Base-by-base conservation (phyloP, 2,888 invertebrate species). In the Ashinkailepas kermadecensis region DNA sequence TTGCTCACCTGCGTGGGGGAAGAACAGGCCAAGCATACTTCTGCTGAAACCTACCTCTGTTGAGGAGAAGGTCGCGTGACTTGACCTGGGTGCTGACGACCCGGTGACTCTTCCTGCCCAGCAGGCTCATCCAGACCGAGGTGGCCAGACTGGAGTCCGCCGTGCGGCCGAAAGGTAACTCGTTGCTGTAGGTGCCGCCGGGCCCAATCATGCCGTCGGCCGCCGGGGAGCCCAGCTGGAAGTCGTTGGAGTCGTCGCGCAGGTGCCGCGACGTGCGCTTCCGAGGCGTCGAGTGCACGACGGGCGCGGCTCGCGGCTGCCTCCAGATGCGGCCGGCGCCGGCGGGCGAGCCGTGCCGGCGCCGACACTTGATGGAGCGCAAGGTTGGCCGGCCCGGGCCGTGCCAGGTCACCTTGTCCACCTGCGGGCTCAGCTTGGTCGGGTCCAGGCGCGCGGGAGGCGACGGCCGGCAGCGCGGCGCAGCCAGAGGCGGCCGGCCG, bases 331-430 rank as follows among this genome's bases (percentile, higher is more conserved):
- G 74, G 15, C 74, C 74, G 12, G 18, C 70, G 25, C 39, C 62
- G 62, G 18, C 18, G 10, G 65, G 65, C n/a, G 65, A 65, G 18
- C n/a, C 23, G 23, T 10, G 23, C 65, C 23, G 65, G 23, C 23
- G 23, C 18, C 74, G 74, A 23, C 74, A 54, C 74, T 74, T 74
- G 18, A 74, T 54, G 21, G 74, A 15, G 54, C 74, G 74, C 18
- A 74, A 54, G 9, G 74, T 74, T 9, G 54, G 18, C 54, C 74
- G 54, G 21, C 74, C 54, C 8, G 74, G 74, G 18, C 74, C 74
- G 54, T 54, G 74, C 70, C 70, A 70, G 54, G 74, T 74, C 74
- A 74, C 74, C 74, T 74, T 74, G 54, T 74, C 74, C 74, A 74
- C 74, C 39, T 74, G 74, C 74, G 74, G 74, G 54, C 74, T 74